Conservation (phyloP, 2,888 invertebrate species). For the Lochmaea crataegi region DNA sequence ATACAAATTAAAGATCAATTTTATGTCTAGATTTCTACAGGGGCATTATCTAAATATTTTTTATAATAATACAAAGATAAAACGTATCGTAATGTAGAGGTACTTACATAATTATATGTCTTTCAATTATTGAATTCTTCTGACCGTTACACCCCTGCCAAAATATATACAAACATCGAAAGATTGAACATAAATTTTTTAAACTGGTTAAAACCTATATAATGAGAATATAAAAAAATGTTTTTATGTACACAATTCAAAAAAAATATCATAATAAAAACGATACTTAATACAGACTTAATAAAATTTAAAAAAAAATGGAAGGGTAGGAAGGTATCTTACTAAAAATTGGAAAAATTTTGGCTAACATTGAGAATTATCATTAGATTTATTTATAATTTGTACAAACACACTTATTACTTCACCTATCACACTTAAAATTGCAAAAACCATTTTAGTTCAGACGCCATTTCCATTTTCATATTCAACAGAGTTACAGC, state of each 20-base stretch:
- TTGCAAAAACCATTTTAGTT: constrained; percentile 10
- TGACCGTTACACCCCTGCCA: not conserved
- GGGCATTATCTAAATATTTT: not conserved
- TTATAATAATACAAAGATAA: not conserved
- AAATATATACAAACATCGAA: not conserved
- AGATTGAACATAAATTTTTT: not conserved
- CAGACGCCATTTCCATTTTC: not conserved
- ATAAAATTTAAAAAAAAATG: constrained; percentile 33
- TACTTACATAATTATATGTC: not conserved
- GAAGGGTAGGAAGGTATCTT: constrained; percentile 19
- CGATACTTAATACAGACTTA: constrained; percentile 39
- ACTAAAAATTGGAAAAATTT: constrained; percentile 34
- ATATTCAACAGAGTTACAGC: too few species aligned
- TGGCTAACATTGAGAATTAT: constrained; percentile 37
- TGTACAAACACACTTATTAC: constrained; percentile 37
- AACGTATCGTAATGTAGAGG: not conserved
- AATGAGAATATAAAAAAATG: constrained; percentile 26
- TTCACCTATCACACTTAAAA: constrained; percentile 25
- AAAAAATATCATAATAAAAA: constrained; percentile 26
- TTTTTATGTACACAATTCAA: constrained; percentile 26
- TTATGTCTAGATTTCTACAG: not conserved
- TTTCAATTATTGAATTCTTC: not conserved
- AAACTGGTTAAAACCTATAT: constrained; percentile 8
- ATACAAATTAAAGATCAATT: not conserved
- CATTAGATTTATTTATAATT: constrained; percentile 31